Conservation (phyloP, 2,888 invertebrate genomes). For the Auanema freiburgensis region DNA sequence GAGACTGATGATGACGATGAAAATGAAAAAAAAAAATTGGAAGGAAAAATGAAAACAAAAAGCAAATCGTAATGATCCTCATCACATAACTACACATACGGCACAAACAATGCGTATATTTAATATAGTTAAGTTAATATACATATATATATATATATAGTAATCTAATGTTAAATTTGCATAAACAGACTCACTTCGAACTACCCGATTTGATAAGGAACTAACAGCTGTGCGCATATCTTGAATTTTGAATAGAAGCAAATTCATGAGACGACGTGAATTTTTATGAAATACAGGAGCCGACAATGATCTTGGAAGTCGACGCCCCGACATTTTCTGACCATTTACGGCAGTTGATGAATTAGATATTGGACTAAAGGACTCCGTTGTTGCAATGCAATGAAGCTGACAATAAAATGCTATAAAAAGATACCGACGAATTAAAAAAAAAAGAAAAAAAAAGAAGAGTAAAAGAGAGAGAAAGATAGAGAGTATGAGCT, state of each 20-base stretch:
- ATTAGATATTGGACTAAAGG: too few relatives aligned
- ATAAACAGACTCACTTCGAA: conserved; percentile 1
- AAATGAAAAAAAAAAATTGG: too few relatives aligned
- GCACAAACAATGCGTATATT: not conserved
- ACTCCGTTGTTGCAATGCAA: too few relatives aligned
- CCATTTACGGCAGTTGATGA: too few relatives aligned
- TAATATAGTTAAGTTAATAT: too few relatives aligned
- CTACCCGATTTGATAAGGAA: not conserved
- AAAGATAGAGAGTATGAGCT: conserved; percentile 3
- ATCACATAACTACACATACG: not conserved
- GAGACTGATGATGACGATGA: too few relatives aligned
- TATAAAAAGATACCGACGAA: too few relatives aligned
- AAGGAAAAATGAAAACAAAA: too few relatives aligned
- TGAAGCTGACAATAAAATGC: too few relatives aligned
- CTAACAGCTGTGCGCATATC: conserved; percentile 1
- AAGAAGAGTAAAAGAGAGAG: conserved; percentile 4
- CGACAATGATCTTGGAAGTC: conserved; percentile 35
- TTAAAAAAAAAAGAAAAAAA: not conserved
- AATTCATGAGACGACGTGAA: conserved; percentile 14
- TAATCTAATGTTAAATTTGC: not conserved
- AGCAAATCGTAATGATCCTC: too few relatives aligned
- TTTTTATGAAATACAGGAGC: conserved; percentile 40
- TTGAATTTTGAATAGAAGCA: conserved; percentile 1
- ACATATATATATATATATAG: too few relatives aligned
- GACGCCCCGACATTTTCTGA: conserved; percentile 20